phyloP scores from a whole-genome alignment of 2,113 vertebrate genomes.

The Mastomys coucha region DNA sequence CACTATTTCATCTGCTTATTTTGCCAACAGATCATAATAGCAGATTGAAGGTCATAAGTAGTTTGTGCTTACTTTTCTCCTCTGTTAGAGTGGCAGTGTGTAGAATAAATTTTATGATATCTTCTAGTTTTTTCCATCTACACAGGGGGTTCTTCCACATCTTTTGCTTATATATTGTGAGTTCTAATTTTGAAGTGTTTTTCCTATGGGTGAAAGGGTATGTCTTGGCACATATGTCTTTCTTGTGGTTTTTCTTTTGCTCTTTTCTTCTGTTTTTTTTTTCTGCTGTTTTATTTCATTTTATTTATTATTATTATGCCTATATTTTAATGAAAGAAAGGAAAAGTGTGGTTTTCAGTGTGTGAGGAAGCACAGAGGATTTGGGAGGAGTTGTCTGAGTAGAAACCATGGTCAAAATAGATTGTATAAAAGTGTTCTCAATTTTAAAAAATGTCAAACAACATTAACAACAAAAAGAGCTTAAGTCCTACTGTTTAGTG shows the following conservation, averaged over 20 bases:
- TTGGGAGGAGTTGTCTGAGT: background rate
- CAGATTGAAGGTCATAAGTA: accelerated
- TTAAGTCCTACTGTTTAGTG: background rate
- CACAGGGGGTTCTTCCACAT: background rate
- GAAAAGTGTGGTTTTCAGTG: background rate
- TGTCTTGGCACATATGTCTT: background rate
- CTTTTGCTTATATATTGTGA: background rate
- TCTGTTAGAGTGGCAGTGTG: background rate
- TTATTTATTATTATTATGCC: background rate
- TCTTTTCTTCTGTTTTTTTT: background rate
- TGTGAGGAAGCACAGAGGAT: no score
- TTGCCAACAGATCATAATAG: background rate
- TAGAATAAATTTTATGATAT: background rate
- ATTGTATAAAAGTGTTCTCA: background rate
- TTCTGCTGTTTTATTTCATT: background rate
- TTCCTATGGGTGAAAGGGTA: no score
- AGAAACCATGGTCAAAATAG: background rate
- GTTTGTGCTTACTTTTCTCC: background rate
- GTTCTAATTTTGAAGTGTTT: background rate
- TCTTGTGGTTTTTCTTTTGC: background rate
- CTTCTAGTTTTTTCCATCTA: background rate
- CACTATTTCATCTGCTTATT: background rate
- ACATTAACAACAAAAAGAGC: background rate
- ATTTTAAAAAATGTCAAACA: background rate
- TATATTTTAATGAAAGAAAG: background rate